Percentiles rank a stretch among this genome's conserved stretches.
These are phyloP conservation scores for Loxodonta africana DNA, from an alignment of 2,113 vertebrate genomes.

Conservation along the genomic window DNA sequence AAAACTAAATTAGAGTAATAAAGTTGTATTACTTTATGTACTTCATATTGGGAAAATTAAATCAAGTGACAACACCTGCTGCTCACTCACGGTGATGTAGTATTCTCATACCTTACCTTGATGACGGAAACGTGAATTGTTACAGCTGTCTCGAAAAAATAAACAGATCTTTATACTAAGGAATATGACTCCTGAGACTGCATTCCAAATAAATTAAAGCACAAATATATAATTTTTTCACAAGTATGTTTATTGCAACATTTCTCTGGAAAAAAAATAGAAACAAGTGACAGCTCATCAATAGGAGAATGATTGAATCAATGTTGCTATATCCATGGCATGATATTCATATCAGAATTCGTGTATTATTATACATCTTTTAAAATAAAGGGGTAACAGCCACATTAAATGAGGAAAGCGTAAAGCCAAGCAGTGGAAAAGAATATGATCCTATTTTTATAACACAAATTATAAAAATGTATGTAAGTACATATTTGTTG, in stretches of 20 bases:
- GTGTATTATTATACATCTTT: not conserved
- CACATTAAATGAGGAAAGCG: not conserved
- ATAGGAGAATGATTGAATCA: not conserved
- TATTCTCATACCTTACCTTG: not conserved
- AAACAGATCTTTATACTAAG: slow-evolving; percentile 27
- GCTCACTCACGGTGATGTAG: not conserved
- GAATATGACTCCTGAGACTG: not conserved
- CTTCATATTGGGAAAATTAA: slow-evolving; percentile 56
- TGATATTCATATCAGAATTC: not conserved
- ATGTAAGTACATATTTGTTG: not conserved
- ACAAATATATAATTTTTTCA: slow-evolving; percentile 12
- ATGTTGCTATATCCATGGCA: not conserved
- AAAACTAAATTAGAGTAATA: slow-evolving; percentile 58
- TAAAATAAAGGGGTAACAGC: not conserved
- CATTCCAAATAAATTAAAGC: slow-evolving; percentile 16
- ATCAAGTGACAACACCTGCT: slow-evolving; percentile 25
- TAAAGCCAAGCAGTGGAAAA: not conserved
- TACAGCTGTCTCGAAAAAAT: slow-evolving; percentile 33
- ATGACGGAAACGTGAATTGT: slow-evolving; percentile 20
- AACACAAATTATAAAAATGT: not conserved
- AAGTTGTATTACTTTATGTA: not conserved
- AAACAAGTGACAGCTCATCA: not conserved
- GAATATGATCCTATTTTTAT: not conserved
- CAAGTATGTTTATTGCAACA: not conserved
- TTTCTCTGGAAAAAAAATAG: not conserved